Conservation (phyloP, 2,797 vertebrate genomes). For the Sciurus vulgaris region DNA sequence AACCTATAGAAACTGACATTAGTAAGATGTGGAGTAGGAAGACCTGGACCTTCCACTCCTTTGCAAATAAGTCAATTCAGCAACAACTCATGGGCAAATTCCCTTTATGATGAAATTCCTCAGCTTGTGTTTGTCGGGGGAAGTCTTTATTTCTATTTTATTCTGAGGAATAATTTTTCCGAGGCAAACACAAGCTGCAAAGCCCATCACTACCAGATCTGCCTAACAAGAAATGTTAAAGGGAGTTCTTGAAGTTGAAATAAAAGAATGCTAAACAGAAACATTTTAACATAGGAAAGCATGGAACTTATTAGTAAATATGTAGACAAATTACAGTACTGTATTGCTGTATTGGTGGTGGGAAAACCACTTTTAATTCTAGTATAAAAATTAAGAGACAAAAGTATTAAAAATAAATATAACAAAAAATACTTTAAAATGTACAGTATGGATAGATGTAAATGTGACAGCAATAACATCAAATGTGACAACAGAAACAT, state of each 20-base stretch:
- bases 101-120: background rate
- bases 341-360: background rate
- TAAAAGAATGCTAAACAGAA: background rate
- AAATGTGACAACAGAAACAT: background rate
- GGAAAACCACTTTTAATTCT: background rate
- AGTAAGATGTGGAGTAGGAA: background rate
- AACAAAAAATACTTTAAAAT: background rate
- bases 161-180: background rate
- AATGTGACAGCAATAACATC: background rate
- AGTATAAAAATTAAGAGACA: background rate
- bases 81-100: background rate
- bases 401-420: background rate
- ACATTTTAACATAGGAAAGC: background rate
- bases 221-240: background rate
- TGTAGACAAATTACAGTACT: background rate
- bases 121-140: background rate
- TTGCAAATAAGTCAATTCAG: background rate
- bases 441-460: background rate
- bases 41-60: background rate
- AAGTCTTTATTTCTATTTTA: background rate
- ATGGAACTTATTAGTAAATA: background rate
- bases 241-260: background rate
- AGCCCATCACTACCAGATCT: background rate
- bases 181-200: background rate
- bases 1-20: background rate